Evolutionary conservation across 2,888 invertebrate genomes (phyloP).

Genomic region (Tortricodes alternella): DNA sequence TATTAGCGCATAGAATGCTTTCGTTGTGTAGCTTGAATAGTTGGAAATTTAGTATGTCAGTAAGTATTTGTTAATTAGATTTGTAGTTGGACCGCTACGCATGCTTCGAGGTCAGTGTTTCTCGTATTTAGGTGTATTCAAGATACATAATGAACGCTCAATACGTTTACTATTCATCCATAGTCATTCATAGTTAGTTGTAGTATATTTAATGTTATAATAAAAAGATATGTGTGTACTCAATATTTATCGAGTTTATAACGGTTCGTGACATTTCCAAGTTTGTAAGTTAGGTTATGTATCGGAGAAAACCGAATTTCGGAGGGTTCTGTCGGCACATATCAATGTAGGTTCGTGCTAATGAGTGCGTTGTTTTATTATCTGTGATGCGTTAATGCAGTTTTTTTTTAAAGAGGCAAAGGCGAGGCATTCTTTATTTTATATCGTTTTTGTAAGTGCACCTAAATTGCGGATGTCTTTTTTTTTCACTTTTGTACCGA

Average conservation of each 20-base stretch:
- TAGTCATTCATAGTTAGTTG: slow-evolving; percentile 60
- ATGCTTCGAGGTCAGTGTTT: slow-evolving; percentile 22
- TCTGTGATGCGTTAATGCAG: slow-evolving; percentile 75
- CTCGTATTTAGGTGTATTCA: slow-evolving; percentile 42
- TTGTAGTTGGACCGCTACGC: slow-evolving; percentile 18
- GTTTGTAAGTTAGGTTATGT: slow-evolving; percentile 57
- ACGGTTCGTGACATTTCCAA: slow-evolving; percentile 81
- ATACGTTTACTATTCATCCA: slow-evolving; percentile 59
- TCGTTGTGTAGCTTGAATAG: slow-evolving; percentile 65
- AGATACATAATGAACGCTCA: slow-evolving; percentile 68
- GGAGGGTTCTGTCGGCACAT: slow-evolving; percentile 56
- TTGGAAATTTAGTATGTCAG: slow-evolving; percentile 1
- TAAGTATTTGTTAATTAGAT: slow-evolving; percentile 29
- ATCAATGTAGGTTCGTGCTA: slow-evolving; percentile 62
- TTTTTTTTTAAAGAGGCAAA: slow-evolving; percentile 49
- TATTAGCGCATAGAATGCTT: slow-evolving; percentile 52
- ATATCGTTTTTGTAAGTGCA: slow-evolving; percentile 51
- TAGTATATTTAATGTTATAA: slow-evolving; percentile 29
- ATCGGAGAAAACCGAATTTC: slow-evolving; percentile 44
- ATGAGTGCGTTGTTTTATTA: slow-evolving; percentile 54
- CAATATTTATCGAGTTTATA: slow-evolving; percentile 62
- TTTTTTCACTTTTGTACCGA: slow-evolving; percentile 46
- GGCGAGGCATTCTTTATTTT: slow-evolving; percentile 47
- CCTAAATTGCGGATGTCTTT: slow-evolving; percentile 46
- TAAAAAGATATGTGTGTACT: slow-evolving; percentile 62